Percentiles rank a stretch among this genome's conserved stretches.
These are phyloP conservation scores for Drosophila picticornis DNA, from an alignment of 2,888 invertebrate species.

Conservation along the genomic window DNA sequence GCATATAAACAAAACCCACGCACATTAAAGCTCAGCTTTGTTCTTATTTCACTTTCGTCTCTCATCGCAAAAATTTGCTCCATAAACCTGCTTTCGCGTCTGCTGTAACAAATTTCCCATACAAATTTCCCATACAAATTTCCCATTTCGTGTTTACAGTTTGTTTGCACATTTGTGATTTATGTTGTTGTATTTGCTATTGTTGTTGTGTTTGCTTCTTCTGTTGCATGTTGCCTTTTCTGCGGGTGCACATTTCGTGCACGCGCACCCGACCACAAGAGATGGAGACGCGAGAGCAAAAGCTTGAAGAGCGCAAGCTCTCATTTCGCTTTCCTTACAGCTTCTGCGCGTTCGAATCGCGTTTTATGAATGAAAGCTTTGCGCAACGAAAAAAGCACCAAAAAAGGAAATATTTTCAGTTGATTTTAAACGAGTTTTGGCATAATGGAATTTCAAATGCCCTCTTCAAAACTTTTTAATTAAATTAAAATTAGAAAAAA, in stretches of 20 bases:
- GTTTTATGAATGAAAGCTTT: conserved; percentile 60
- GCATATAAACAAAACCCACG: conserved; percentile 13
- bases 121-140: conserved; percentile 59
- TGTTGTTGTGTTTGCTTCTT: conserved; percentile 23
- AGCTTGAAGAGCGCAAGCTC: conserved; percentile 16
- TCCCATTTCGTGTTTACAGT: conserved; percentile 30
- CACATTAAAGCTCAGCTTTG: conserved; percentile 35
- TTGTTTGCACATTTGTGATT: conserved; percentile 26
- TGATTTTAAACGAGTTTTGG: conserved; percentile 33
- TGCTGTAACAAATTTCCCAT: conserved; percentile 58
- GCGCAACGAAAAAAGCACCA: conserved; percentile 32
- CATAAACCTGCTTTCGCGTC: conserved; percentile 65
- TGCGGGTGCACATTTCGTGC: conserved; percentile 36
- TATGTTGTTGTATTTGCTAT: conserved; percentile 36
- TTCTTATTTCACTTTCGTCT: conserved; percentile 64
- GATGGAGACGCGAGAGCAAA: conserved; percentile 2
- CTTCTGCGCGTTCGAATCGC: conserved; percentile 35
- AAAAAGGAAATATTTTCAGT: conserved; percentile 24
- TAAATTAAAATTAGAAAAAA: not conserved
- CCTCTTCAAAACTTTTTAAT: not conserved
- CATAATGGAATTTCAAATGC: not conserved
- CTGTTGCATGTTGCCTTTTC: conserved; percentile 38
- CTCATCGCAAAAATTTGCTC: conserved; percentile 47
- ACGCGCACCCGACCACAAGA: conserved; percentile 36
- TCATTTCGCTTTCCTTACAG: conserved; percentile 47